Base-by-base conservation (phyloP, 1,140 invertebrate genomes). In the Pogonus chalceus region DNA sequence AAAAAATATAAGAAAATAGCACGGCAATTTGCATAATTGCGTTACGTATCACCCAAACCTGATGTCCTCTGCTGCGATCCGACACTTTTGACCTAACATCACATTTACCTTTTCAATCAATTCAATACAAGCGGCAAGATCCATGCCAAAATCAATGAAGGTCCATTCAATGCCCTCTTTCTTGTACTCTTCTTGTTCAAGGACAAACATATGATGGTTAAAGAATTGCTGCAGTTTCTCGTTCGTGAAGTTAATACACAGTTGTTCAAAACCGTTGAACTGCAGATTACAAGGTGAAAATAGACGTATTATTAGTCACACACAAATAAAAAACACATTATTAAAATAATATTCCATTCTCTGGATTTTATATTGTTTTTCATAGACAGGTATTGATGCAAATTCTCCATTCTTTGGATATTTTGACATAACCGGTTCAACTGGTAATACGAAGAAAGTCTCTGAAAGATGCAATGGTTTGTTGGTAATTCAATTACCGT, bases 161-260 rank as follows among this genome's bases (percentile, higher is more conserved):
- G 83, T 82, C 92, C 92, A 95, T 65, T 89, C 79, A 76, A 96
- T 95, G 66, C 88, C 88, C 75, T 94, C 90, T 69, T 79, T 83
- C 71, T 90, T 92, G 80, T 96, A 96, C 69, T 96, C 92, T 77
- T 93, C 90, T 85, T 94, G 90, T 77, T 96, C 92, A 69, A 95
- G 81, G 60, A 95, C 90, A 76, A 96, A 95, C 92, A 95, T 96
- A 82, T 93, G 89, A 76, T 95, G 91, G 77, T 95, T 95, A 84
- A 95, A 95, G 81, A 95, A 95, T 77, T 95, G 91, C 78, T 96
- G 92, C 58, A 95, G 81, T 77, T 93, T 91, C 73, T 96, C 92
- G 74, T 96, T 96, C 72, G 92, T 94, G 77, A 95, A 95, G 82
- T 96, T 96, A 84, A 98, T 97, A 79, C 94, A 88, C 72, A 98